These are phyloP conservation scores for Chymomyza procnemis DNA, from an alignment of 2,888 invertebrate species.

Conservation along the genomic window DNA sequence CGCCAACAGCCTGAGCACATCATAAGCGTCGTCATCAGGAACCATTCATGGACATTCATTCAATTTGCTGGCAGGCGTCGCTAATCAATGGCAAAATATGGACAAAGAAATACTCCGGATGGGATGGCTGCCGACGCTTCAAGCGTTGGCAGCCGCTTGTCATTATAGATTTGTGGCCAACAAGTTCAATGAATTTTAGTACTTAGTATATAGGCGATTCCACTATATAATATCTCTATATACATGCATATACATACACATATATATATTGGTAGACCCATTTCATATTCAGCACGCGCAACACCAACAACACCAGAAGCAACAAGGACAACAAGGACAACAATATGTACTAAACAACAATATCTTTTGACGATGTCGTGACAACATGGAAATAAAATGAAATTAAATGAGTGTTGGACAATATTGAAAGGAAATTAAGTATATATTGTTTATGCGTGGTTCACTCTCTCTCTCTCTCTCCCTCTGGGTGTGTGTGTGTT, in stretches of 20 bases:
- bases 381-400: not conserved
- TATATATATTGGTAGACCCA: not conserved
- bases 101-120: not conserved
- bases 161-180: not conserved
- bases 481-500: not conserved
- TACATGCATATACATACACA: not conserved
- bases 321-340: not conserved
- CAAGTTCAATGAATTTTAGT: not conserved
- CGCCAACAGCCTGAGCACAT: not conserved
- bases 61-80: not conserved
- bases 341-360: not conserved
- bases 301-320: not conserved
- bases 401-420: slow-evolving; percentile 1
- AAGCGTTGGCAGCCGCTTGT: not conserved
- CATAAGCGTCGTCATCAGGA: not conserved
- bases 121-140: too few species aligned
- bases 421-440: not conserved
- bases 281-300: not conserved
- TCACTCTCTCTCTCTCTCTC: too few species aligned
- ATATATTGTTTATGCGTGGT: not conserved
- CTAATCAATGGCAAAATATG: not conserved
- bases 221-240: too few species aligned
- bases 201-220: not conserved
- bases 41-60: not conserved
- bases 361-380: not conserved